Base-by-base conservation (phyloP, 2,888 invertebrate genomes). In the Eupithecia insigniata region DNA sequence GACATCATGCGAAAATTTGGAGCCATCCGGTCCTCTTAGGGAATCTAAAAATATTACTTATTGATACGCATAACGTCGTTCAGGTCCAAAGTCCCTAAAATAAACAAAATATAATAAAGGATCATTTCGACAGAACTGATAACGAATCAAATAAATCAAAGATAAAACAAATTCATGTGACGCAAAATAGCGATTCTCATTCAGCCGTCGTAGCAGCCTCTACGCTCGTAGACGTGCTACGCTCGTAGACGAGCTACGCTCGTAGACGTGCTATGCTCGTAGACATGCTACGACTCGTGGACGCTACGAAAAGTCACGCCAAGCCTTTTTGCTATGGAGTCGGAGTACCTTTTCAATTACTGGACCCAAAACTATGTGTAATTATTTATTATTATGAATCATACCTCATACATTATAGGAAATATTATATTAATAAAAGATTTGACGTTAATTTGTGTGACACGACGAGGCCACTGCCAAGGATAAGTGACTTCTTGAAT, bases 241-340 rank as follows among this genome's bases (percentile, higher is more conserved):
- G 69, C 67, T 73, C 68, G 70, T 74, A 73, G 73, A 68, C 68
- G 26, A 51, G 51, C 64, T 60, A 65, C 43, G 60, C 12, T 61
- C 61, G 60, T 60, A 60, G 60, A n/a, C n/a, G 60, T 30, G n/a
- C 46, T 46, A 46, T n/a, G 69, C 67, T 73, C 68, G 70, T 74
- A 73, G 73, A 68, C 68, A 18, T 64, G 51, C 64, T 60, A 65
- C 43, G 60, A 58, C 67, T 73, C 67, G 69, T 70, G 68, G 65
- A 68, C 55, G 70, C 70, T 68, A 70, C 70, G 70, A 66, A 55
- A 30, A 68, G n/a, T 18, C 16, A 55, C 55, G 26, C 55, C 55
- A 55, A 55, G 12, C 26, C 55, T 55, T 55, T 26, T 22, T 55
- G 55, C 55, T 55, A 55, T 6, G 22, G 3, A 22, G 4, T 12